Conservation (phyloP, 2,888 invertebrate species). For the Quadroppia sp. region DNA sequence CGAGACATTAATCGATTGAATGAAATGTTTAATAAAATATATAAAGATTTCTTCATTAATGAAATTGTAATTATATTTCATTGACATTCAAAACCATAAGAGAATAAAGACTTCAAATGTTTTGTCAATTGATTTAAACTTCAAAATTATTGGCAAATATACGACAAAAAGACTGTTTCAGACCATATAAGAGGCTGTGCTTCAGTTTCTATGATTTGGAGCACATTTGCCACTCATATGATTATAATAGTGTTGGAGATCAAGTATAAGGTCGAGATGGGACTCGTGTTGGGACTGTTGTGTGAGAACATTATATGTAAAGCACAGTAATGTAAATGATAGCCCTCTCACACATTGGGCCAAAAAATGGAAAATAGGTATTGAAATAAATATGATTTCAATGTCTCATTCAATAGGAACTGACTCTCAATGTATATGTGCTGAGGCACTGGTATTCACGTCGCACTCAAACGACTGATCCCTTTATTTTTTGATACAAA, state of each 20-base stretch:
- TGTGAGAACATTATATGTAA: background rate
- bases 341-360: background rate
- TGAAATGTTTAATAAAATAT: background rate
- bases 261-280: constrained; percentile 30
- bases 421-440: background rate
- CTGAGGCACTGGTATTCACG: background rate
- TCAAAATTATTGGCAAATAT: background rate
- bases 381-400: constrained; percentile 23
- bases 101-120: too few relatives aligned
- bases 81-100: too few relatives aligned
- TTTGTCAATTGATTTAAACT: too few relatives aligned
- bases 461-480: background rate
- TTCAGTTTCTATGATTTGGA: background rate
- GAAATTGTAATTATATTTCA: too few relatives aligned
- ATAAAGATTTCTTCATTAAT: too few relatives aligned
- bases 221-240: constrained; percentile 5
- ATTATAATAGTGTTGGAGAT: constrained; percentile 1
- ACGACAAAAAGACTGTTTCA: background rate
- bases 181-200: constrained; percentile 9
- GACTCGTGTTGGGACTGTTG: constrained; percentile 10
- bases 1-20: too few relatives aligned
- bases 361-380: constrained; percentile 21
- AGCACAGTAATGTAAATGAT: constrained; percentile 1
- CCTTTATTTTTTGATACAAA: constrained; percentile 7
- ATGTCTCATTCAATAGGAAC: background rate